Base-by-base conservation (phyloP, 2,888 invertebrate species). In the Conops quadrifasciatus region DNA sequence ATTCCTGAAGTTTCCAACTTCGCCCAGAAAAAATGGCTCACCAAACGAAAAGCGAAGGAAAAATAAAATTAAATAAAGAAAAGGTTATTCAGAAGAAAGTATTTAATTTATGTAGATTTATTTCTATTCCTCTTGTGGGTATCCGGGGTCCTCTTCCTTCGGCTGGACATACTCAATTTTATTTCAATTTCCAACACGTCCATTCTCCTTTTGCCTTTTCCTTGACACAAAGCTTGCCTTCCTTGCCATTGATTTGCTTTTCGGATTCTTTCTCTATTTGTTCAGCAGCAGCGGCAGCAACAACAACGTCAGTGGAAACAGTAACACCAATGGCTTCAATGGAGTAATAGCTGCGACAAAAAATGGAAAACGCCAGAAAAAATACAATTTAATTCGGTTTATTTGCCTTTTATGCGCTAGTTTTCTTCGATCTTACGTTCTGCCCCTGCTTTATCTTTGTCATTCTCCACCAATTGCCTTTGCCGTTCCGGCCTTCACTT, bases 41-140 rank as follows among this genome's bases (percentile, higher is more conserved):
- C 4, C 4, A 36, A 36, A 36, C 36, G 9, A 36, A 36, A 36
- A 7, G 9, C 4, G 9, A 36, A 36, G 9, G 4, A 7, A 7
- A 36, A 36, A 36, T 36, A 36, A 36, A 36, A 36, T 36, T 36
- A 36, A 36, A 36, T 7, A 36, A 36, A 36, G 5, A 36, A 36
- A 36, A 36, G 9, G 36, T 9, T 9, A 36, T 36, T 36, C 36
- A 36, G 36, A 9, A 36, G 11, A 49, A 15, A n/a, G n/a, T 77
- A 76, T 79, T 76, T 77, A 80, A 82, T 78, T 82, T 81, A 82
- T 82, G 82, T 80, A 82, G 81, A 82, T 82, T 81, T 80, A 78
- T 78, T 82, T 82, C 82, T 79, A 81, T 80, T 80, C 80, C 78
- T 75, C 9, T 36, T 7, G 36, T 36, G 36, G 36, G 36, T 36